Evolutionary conservation across 2,113 vertebrate genomes (phyloP), one percentile per base, ranked within the genome.

Genomic region (Chloebia gouldiae): DNA sequence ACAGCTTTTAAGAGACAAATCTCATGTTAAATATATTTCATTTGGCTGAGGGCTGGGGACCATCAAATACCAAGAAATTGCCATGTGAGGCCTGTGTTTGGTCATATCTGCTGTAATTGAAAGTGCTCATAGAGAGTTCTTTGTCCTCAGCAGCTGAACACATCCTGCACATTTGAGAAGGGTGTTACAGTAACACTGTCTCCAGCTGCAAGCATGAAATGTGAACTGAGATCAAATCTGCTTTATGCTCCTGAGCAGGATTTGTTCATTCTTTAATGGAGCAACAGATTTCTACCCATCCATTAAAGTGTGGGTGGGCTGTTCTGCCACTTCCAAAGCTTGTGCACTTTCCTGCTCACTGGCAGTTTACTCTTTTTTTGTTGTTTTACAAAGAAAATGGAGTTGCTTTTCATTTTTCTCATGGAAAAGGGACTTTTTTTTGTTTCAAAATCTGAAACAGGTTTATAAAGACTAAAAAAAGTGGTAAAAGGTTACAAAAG

Each of bases 61-160:
- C 50, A 66, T 86, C 47, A 87, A 88, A 90, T 64, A 51, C 11
- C 50, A 56, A 81, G 76, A 81, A 78, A 31, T 42, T 15, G 3
- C 51, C 17, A 19, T 37, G 30, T 82, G 89, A 93, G n/a, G 69
- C 76, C 88, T 59, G 66, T 49, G 23, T 81, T 95, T 78, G 92
- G 71, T 80, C 40, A 2, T 68, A 51, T 86, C 90, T 81, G 33
- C 72, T 50, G 63, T 12, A 57, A 63, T 81, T 49, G 50, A 13
- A 45, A 72, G n/a, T 1, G 24, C 70, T 75, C 72, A 86, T 56
- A 93, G 86, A 8, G 5, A 54, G 76, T 47, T 57, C 91, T 88
- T 94, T 91, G 92, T 96, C 83, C 61, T 75, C 60, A 44, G 56
- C 84, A 92, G 89, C 91, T 93, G 92, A 78, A 60, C 59, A 72